phyloP scores from a whole-genome alignment of 2,888 invertebrate species.

The Azorinus chamasolen region DNA sequence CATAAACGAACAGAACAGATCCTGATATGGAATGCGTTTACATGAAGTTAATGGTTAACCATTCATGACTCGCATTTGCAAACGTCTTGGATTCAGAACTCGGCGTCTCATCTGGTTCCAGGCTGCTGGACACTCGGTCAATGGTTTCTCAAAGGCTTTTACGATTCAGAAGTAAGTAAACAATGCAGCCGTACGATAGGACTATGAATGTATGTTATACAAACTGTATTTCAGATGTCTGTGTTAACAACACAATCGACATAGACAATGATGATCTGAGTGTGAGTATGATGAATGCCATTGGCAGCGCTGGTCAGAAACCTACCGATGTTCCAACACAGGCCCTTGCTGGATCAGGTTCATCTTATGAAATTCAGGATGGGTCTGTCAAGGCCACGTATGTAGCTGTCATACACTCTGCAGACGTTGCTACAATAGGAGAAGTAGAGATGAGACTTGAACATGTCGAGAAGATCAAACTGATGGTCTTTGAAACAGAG shows the following conservation, averaged over 20 bases:
- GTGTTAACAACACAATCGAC: constrained; percentile 8
- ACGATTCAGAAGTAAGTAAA: too few relatives aligned
- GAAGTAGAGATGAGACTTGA: constrained; percentile 12
- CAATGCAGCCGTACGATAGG: too few relatives aligned
- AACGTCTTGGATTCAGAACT: too few relatives aligned
- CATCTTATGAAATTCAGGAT: constrained; percentile 12
- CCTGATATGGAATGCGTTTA: too few relatives aligned
- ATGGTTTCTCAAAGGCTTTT: too few relatives aligned
- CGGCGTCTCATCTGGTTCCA: too few relatives aligned
- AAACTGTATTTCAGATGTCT: constrained; percentile 15
- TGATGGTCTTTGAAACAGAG: constrained; percentile 10
- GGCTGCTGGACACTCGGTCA: too few relatives aligned
- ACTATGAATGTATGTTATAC: background rate
- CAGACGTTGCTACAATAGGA: constrained; percentile 12
- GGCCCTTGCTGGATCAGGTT: constrained; percentile 32
- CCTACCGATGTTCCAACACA: constrained; percentile 15
- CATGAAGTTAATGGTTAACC: too few relatives aligned
- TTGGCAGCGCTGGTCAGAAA: constrained; percentile 12
- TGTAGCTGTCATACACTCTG: constrained; percentile 17
- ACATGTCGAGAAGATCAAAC: constrained; percentile 19
- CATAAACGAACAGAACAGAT: too few relatives aligned
- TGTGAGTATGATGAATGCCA: constrained; percentile 12
- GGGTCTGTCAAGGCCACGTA: constrained; percentile 13
- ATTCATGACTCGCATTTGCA: too few relatives aligned
- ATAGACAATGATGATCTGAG: constrained; percentile 12